Base-by-base conservation (phyloP, 2,888 invertebrate genomes). In the Achlya flavicornis region DNA sequence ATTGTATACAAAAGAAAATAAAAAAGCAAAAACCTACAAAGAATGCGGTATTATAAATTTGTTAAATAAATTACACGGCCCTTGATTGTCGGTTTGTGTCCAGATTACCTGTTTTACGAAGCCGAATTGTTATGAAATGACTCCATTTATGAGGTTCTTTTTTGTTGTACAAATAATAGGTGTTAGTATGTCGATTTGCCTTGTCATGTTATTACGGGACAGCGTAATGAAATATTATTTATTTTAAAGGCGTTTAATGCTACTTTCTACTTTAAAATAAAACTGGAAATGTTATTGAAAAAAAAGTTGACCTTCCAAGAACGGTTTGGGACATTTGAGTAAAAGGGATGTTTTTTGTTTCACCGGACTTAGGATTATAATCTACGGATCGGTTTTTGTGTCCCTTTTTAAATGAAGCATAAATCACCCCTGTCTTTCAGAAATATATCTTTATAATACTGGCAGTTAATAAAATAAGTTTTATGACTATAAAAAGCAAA, bases 71-170 rank as follows among this genome's bases (percentile, higher is more conserved):
- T 90, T 90, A 92, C 86, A 89, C 74, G 84, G 82, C 79, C 78
- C 83, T 84, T 89, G 91, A 90, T 90, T 89, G 92, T 85, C 76
- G 87, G 90, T 88, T 86, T 88, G 87, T 85, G 79, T 86, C 82
- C 88, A 89, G 91, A 92, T 93, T 92, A 90, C 91, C 87, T 79
- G 91, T 89, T 90, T 85, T 84, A 87, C 83, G 83, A 81, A 79
- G 77, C 77, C 83, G 87, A 87, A 91, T 89, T 90, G 89, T 81
- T 84, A 85, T 81, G 82, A 89, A 93, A 92, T 91, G 85, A 89
- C 92, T 93, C 89, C 86, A 92, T 93, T 92, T 92, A 81, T 76
- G 77, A 71, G 67, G 72, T 72, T 67, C 66, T 83, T 88, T 87
- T 86, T 85, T 88, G 87, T 88, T 80, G 79, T 73, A 76, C 79